phyloP scores from a whole-genome alignment of 1,140 invertebrate genomes.

The Aporrectodea caliginosa region DNA sequence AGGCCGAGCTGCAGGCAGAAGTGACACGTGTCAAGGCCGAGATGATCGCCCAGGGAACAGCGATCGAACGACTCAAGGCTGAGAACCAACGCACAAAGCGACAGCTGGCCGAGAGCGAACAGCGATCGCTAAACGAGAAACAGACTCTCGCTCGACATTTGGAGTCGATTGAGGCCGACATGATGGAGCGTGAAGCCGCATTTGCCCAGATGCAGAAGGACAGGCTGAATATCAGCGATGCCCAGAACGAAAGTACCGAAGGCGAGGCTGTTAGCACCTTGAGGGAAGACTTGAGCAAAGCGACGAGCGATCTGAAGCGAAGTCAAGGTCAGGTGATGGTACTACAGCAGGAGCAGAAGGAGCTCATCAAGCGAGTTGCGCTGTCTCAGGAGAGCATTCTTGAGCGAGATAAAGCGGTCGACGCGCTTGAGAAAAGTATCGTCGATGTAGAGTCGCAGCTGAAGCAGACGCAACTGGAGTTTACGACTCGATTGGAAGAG shows the following conservation, averaged over 20 bases:
- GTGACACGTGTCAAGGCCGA: conserved; percentile 50
- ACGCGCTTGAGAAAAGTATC: conserved; percentile 48
- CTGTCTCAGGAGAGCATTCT: conserved; percentile 50
- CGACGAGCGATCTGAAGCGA: conserved; percentile 49
- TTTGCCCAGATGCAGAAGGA: conserved; percentile 56
- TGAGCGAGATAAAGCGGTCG: conserved; percentile 53
- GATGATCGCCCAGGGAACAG: conserved; percentile 44
- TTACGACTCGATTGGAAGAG: conserved; percentile 46
- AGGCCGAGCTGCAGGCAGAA: conserved; percentile 53
- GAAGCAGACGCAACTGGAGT: conserved; percentile 44
- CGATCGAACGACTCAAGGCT: conserved; percentile 51
- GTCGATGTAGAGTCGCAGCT: conserved; percentile 50
- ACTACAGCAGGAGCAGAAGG: conserved; percentile 48
- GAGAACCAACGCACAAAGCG: conserved; percentile 51
- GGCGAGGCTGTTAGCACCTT: conserved; percentile 25
- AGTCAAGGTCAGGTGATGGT: conserved; percentile 46
- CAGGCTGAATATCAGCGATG: conserved; percentile 27
- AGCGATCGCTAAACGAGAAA: conserved; percentile 50
- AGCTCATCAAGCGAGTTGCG: conserved; percentile 47
- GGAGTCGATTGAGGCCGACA: conserved; percentile 57
- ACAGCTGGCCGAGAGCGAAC: conserved; percentile 51
- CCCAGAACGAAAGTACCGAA: background rate
- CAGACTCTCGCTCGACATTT: conserved; percentile 55
- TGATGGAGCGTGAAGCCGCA: conserved; percentile 56
- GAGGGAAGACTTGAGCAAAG: conserved; percentile 49